Evolutionary conservation across 64 coral and sea anemone species (phyloP), one percentile per base, ranked within the genome.

Genomic region (Anthopleura sola): DNA sequence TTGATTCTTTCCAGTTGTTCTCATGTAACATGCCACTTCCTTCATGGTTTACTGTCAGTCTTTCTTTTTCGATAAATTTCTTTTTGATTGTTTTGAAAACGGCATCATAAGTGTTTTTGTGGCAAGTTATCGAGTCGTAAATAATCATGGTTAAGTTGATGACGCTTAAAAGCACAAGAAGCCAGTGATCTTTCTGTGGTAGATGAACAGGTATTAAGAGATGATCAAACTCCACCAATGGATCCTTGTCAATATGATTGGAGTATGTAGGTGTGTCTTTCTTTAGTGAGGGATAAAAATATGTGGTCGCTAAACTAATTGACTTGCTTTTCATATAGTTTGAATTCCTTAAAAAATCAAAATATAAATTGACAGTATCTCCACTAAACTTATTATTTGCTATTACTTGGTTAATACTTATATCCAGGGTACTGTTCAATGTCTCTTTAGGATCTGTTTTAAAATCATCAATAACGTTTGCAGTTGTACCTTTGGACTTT

Each of bases 171-270:
- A 68, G 62, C 10, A 68, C 5, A 68, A 68, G 62, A 68, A 68
- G 62, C 62, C 62, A 68, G 62, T 68, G 62, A 23, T 68, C 62
- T 68, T 68, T 68, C 62, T 68, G 9, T 68, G 62, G 62, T 68
- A 68, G 62, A 68, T 68, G 62, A 9, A 68, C 62, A 6, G 62
- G 62, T 23, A 68, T 23, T 23, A 68, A 68, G n/a, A 68, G 62
- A 68, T 68, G n/a, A 28, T 68, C n/a, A 23, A 28, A 68, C 5
- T 68, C 62, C n/a, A 29, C 62, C 62, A 68, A 23, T 24, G 62
- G 62, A 68, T 68, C 26, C 62, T 68, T 68, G 26, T 21, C 60
- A 66, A 31, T 68, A 68, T 68, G n/a, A 23, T 7, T 5, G 1
- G 62, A 68, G 26, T 68, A 68, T 1, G 26, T 68, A 7, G 62